A percentile compares a stretch with the other conserved stretches of the same genome.
Conservation (phyloP, 1,140 invertebrate genomes). For the Portunus trituberculatus region DNA sequence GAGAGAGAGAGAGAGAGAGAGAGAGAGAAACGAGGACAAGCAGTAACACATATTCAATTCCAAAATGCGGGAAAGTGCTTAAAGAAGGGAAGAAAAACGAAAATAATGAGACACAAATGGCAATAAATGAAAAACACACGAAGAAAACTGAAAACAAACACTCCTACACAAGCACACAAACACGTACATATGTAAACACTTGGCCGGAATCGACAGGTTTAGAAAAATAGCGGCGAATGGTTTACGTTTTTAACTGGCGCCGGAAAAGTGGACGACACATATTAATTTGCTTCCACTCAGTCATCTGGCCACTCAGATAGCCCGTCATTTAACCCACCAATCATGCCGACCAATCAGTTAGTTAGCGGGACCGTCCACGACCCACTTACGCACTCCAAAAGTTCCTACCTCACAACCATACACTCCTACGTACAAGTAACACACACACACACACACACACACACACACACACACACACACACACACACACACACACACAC, state of each 20-base stretch:
- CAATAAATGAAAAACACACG: not conserved
- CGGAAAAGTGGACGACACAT: no score
- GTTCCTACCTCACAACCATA: no score
- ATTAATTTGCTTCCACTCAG: no score
- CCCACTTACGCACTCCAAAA: no score
- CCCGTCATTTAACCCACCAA: no score
- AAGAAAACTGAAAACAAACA: not conserved
- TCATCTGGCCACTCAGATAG: no score
- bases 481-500: conserved; percentile 20
- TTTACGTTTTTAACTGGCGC: no score
- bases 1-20: not conserved
- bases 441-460: not conserved
- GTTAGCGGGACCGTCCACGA: no score
- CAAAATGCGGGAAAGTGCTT: not conserved
- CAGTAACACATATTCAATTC: not conserved
- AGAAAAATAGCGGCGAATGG: no score
- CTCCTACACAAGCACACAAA: not conserved
- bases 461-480: not conserved
- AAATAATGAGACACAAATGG: not conserved
- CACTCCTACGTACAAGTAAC: no score
- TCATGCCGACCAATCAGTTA: no score
- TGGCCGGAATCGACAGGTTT: no score
- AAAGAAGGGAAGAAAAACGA: not conserved
- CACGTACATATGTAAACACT: not conserved
- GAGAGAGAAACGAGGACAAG: not conserved